Base-by-base conservation (phyloP, 2,888 invertebrate genomes). In the Drosophila barbarae region DNA sequence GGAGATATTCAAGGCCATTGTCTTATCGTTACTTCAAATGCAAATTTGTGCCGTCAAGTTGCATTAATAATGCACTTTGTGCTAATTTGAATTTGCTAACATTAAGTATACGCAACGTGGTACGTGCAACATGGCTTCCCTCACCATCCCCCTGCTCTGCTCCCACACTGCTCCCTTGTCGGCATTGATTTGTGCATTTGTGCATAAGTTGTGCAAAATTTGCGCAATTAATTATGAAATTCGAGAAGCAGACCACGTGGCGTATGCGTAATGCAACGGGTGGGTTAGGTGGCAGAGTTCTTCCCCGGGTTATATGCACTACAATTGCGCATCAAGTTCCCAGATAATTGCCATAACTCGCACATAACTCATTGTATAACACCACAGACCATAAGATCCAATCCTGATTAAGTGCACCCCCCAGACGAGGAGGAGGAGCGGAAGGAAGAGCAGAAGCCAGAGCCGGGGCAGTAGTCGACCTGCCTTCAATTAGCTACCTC, bases 201-300 rank as follows among this genome's bases (percentile, higher is more conserved):
- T 52, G 73, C 68, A 56, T 49, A 72, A 76, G 53, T 60, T 77
- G 64, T 69, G 58, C 69, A 69, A 66, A 68, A 55, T 61, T 66
- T 60, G 72, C 49, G 21, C 57, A 53, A 75, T 77, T 77, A 78
- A 76, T 80, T 80, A 76, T 73, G 65, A 56, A 68, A 66, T 44
- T 59, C 46, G 35, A 51, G 39, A 38, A 18, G 39, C 51, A 23
- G 21, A 46, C 56, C 54, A 64, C 57, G 4, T 28, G 52, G 23
- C 72, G 72, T 68, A 69, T 77, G 63, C 72, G 64, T 65, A 64
- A 76, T 69, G 13, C 52, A 15, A 21, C 13, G 18, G 2, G 26
- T 1, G n/a, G 9, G 26, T 26, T 26, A 30, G 9, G 12, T 2
- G n/a, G 8, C 28, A 15, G 28, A 28, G 10, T 30, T n/a, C 18